These are phyloP conservation scores for Penaeus monodon DNA, from an alignment of 2,888 invertebrate species.

Conservation along the genomic window DNA sequence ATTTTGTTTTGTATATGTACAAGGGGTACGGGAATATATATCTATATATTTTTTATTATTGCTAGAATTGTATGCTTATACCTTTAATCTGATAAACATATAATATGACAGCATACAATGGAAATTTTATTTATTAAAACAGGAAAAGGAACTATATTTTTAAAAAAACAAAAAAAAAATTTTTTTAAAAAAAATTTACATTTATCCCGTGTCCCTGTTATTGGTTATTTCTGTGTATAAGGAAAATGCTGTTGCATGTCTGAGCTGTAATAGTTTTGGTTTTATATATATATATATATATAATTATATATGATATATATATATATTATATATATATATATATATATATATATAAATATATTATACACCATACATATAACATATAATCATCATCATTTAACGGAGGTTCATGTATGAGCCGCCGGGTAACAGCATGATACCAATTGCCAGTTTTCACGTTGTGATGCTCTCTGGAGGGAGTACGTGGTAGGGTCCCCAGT, in stretches of 20 bases:
- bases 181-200: no score
- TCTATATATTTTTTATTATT: neutral
- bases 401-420: no score
- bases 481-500: no score
- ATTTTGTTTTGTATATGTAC: constrained; percentile 9
- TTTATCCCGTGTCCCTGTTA: neutral
- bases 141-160: neutral
- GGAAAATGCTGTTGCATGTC: neutral
- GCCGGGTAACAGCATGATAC: no score
- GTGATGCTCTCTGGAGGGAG: no score
- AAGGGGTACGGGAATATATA: neutral
- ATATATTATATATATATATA: constrained; percentile 29
- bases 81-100: neutral
- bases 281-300: neutral
- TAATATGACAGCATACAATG: neutral
- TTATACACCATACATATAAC: constrained; percentile 24
- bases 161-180: no score
- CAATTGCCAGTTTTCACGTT: no score
- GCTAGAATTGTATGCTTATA: constrained; percentile 10
- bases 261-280: no score
- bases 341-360: constrained; percentile 35
- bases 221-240: neutral
- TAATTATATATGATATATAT: constrained; percentile 27
- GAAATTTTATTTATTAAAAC: neutral
- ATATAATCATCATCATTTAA: no score